Base-by-base conservation (phyloP, 1,140 invertebrate genomes). In the Drosophila lini region DNA sequence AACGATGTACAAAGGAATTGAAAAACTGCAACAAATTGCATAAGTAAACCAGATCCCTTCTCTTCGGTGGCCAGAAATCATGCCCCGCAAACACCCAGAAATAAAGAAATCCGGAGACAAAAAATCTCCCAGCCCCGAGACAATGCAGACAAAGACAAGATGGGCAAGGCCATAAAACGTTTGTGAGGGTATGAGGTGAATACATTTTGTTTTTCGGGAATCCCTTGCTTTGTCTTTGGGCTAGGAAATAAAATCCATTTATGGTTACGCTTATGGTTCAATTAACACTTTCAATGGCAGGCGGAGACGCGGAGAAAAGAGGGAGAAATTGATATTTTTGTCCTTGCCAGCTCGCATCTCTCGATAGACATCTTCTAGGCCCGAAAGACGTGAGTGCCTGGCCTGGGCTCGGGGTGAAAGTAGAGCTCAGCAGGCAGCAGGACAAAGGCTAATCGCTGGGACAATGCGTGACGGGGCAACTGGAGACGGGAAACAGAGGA, bases 211-310 rank as follows among this genome's bases (percentile, higher is more conserved):
- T 83, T 69, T 60, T 82, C 64, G 42, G 70, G 68, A 76, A 68
- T 78, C 53, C 75, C 78, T 70, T 74, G 84, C 80, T 80, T 83
- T 80, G 75, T 74, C 59, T 82, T 65, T 61, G 42, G 73, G 60
- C 84, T 74, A 73, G 85, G 78, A 89, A 90, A 84, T 89, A 70
- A 90, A 91, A 90, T 90, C 78, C 85, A 91, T 90, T 90, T 90
- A 90, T 90, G 85, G 85, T 90, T 90, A 90, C 85, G 85, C 85
- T 90, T 90, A 90, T 90, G 85, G 85, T 90, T 90, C 85, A 90
- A 90, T 90, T 90, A 90, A 86, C 85, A 91, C 85, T 80, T 90
- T 86, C 75, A 88, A 84, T 82, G 76, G 61, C 65, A 53, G 52
- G 34, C 47, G 79, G 52, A 71, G 19, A 50, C 22, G 70, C 55